Evolutionary conservation across 2,797 vertebrate genomes (phyloP), one percentile per base, ranked within the genome.

Genomic region (Platalea minor): DNA sequence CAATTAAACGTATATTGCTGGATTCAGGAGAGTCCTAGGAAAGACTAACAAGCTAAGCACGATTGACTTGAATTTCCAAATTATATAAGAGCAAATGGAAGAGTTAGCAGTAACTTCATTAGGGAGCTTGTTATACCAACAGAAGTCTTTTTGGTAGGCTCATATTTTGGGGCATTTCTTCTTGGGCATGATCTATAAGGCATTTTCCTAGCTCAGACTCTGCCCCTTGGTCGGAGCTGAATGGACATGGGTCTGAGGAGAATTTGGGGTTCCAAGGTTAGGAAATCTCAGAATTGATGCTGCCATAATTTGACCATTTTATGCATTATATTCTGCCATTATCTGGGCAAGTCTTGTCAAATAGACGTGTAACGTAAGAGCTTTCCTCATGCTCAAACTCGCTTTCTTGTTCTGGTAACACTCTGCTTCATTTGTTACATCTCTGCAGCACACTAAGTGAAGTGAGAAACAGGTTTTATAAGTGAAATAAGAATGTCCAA

Each of bases 321-420:
- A 8, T 4, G 9, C 14, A 9, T 64, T 31, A 6, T 45, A 17
- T 43, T 59, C 59, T 82, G 59, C 41, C 13, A 8, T 74, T 83
- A 19, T 41, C 70, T 74, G 35, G 43, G 25, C 35, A 70, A 59
- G 21, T 13, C 48, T 45, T 24, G 13, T 79, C 51, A 53, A 56
- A 56, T 3, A 54, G 41, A 11, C 4, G 0, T 29, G n/a, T 68
- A 68, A 39, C 0, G 1, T 5, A n/a, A 61, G 25, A 61, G 11
- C 56, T 80, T 63, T 80, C 31, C 35, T 75, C 73, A 59, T 60
- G 73, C 35, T 84, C 48, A 60, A 15, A 48, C 43, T 39, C 81
- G 16, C 46, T 68, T 53, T 85, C 41, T 65, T 17, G 23, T 70
- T 51, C n/a, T 89, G 35, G 57, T 78, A 93, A 43, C 31, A 17